A percentile compares a stretch with the other conserved stretches of the same genome.
phyloP scores from a whole-genome alignment of 1,140 invertebrate genomes.

The Orius laevigatus region DNA sequence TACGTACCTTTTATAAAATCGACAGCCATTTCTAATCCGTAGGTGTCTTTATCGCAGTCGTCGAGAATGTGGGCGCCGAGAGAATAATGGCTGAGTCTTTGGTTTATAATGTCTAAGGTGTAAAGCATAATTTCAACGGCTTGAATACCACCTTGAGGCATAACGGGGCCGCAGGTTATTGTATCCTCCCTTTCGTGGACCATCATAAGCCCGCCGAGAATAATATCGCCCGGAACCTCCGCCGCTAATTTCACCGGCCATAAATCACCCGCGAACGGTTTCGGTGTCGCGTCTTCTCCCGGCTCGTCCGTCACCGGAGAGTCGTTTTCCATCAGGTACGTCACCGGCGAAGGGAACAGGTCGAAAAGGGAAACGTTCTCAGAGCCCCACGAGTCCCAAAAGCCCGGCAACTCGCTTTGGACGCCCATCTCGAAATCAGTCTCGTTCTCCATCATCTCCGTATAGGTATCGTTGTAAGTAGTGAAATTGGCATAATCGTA shows the following conservation, averaged over 20 bases:
- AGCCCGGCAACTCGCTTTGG: neutral
- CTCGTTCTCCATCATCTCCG: too few species aligned
- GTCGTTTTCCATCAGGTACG: neutral
- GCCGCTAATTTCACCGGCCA: constrained; percentile 82
- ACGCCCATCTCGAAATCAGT: too few species aligned
- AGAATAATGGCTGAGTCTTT: constrained; percentile 51
- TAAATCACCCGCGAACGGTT: constrained; percentile 10
- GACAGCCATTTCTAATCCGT: constrained; percentile 87
- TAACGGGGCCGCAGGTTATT: constrained; percentile 74
- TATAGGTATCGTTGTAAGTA: too few species aligned
- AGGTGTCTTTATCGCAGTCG: constrained; percentile 93
- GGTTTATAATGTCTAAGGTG: constrained; percentile 72
- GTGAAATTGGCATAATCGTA: too few species aligned
- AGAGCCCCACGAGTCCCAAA: neutral
- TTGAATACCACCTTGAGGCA: constrained; percentile 86
- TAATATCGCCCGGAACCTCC: constrained; percentile 55
- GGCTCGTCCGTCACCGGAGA: neutral
- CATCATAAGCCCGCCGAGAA: constrained; percentile 88
- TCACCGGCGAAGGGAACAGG: neutral
- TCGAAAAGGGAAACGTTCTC: neutral
- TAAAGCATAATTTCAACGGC: constrained; percentile 85
- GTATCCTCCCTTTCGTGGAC: constrained; percentile 77
- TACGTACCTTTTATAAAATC: constrained; percentile 90
- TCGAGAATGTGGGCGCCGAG: constrained; percentile 78
- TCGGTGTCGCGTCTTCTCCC: constrained; percentile 24